Conservation (phyloP, 2,797 vertebrate species). For the Paguma larvata region DNA sequence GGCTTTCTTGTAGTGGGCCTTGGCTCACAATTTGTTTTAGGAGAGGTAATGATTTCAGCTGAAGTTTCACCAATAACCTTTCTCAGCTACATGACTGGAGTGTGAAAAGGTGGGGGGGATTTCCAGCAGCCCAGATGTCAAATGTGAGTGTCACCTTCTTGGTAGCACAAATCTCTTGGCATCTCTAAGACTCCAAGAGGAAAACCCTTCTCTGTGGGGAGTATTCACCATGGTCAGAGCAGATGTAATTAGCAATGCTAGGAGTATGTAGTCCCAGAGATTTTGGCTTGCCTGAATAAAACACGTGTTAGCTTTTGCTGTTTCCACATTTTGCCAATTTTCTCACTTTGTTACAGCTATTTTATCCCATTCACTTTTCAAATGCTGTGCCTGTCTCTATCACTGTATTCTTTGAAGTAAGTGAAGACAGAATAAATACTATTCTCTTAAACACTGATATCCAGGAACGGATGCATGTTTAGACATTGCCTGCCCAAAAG, state of each 20-base stretch:
- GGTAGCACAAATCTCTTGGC: not conserved
- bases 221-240: not conserved
- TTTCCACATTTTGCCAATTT: not conserved
- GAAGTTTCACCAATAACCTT: not conserved
- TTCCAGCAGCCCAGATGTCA: not conserved
- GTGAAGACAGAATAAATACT: not conserved
- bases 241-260: not conserved
- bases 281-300: not conserved
- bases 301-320: not conserved
- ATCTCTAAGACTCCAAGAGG: not conserved
- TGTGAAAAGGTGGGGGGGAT: not conserved
- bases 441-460: not conserved
- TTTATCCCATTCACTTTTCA: slow-evolving; percentile 23
- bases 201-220: not conserved
- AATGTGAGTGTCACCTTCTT: not conserved
- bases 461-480: not conserved
- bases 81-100: not conserved
- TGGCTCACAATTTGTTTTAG: not conserved
- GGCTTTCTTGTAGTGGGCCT: not conserved
- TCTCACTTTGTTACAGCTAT: not conserved
- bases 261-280: not conserved
- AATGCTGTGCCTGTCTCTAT: not conserved
- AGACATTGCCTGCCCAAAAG: not conserved
- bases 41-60: not conserved
- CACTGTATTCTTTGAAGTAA: not conserved